Base-by-base conservation (phyloP, 2,113 vertebrate genomes). In the Hypomesus transpacificus region DNA sequence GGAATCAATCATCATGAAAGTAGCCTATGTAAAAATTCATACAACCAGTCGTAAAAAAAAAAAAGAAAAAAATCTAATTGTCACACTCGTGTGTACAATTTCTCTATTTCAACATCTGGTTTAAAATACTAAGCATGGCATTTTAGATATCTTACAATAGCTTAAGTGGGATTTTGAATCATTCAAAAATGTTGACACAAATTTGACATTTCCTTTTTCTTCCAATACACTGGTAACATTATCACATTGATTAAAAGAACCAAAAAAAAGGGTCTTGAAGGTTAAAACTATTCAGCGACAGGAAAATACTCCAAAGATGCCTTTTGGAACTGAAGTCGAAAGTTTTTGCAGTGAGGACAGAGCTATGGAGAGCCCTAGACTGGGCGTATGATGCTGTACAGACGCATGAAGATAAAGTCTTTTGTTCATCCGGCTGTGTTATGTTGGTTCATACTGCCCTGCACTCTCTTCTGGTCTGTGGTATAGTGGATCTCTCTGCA, bases 401-500 rank as follows among this genome's bases (percentile, higher is more conserved):
- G 28, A 34, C 28, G 26, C 59, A 61, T 63, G 26, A 31, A 26
- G 61, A n/a, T 31, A 34, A 63, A 31, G 18, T 16, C 31, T 18
- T n/a, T 63, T 61, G 24, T 61, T 61, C 14, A 61, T 63, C 28
- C 60, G 16, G 16, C 59, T 34, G 20, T 16, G 53, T 24, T 34
- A 22, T 61, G 28, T 63, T 34, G 3, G 31, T 66, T 14, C 39
- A 51, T 61, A 22, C 57, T 21, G 16, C 3, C 34, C 26, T 4
- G 3, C 17, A 24, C 53, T 64, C 56, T 46, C n/a, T n/a, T 24
- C 39, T 34, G 16, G 5, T 56, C 17, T 63, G 28, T 13, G 54
- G n/a, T 3, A 2, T 7, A n/a, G n/a, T 21, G 60, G 78, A 71
- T 79, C 79, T 82, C 67, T 52, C 75, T 86, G 39, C 46, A 3